phyloP scores from a whole-genome alignment of 2,113 vertebrate genomes.

The Hystrix brachyura region DNA sequence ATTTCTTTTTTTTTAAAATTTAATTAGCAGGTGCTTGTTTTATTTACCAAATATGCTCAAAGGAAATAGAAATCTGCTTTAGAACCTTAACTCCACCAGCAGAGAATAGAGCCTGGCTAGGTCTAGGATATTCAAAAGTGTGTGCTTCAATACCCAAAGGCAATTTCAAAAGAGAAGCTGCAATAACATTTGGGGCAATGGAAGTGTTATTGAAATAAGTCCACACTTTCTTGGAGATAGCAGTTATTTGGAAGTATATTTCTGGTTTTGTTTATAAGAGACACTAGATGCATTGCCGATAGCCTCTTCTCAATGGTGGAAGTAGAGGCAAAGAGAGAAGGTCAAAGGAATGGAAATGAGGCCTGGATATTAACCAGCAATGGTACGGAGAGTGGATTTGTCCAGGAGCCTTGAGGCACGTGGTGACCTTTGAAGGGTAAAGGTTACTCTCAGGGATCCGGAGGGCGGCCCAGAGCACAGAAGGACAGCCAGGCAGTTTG shows the following conservation, averaged over 20 bases:
- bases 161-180: slow-evolving; percentile 40
- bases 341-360: background rate
- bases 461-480: background rate
- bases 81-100: background rate
- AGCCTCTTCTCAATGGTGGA: background rate
- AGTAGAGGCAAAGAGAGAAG: background rate
- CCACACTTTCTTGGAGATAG: background rate
- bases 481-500: background rate
- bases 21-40: background rate
- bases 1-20: background rate
- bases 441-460: background rate
- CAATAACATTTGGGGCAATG: background rate
- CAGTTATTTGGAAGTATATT: background rate
- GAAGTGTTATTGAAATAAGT: background rate
- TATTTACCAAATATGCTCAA: background rate
- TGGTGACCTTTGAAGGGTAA: background rate
- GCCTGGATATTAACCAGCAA: background rate
- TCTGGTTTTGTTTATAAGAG: slow-evolving; percentile 12
- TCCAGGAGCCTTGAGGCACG: background rate
- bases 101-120: background rate
- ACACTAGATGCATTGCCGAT: background rate
- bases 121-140: background rate
- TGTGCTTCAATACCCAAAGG: background rate
- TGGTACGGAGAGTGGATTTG: background rate
- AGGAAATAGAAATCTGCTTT: background rate